phyloP scores from a whole-genome alignment of 2,797 vertebrate species.

The Alcedo atthis region DNA sequence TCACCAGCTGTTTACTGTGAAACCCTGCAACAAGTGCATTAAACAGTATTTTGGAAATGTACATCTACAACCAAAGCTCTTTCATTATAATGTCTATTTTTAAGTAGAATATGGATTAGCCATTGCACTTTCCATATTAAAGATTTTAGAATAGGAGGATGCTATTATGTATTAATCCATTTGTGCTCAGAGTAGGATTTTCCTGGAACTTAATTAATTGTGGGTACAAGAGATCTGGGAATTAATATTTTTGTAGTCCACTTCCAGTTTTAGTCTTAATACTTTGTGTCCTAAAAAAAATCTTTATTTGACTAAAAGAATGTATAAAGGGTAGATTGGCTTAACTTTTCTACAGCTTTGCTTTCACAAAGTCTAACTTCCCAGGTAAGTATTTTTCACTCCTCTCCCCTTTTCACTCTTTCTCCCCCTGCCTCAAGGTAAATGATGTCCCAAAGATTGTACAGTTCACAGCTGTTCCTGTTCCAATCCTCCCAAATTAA shows the following conservation, averaged over 20 bases:
- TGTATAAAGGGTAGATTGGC: not conserved
- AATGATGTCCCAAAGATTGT: not conserved
- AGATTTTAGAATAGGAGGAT: not conserved
- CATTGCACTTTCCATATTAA: constrained; percentile 47
- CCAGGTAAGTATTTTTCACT: not conserved
- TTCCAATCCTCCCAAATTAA: not conserved
- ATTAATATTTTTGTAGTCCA: not conserved
- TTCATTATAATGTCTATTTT: not conserved
- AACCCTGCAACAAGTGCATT: constrained; percentile 4
- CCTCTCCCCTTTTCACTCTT: not conserved
- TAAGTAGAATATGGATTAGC: constrained; percentile 26
- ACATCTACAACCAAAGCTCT: not conserved
- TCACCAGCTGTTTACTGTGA: not conserved
- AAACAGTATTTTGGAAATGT: constrained; percentile 15
- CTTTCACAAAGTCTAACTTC: not conserved
- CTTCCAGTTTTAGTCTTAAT: not conserved
- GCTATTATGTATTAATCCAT: constrained; percentile 58
- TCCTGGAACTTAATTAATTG: constrained; percentile 20
- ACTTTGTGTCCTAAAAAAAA: not conserved
- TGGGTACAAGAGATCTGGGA: not conserved
- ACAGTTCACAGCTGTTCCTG: not conserved
- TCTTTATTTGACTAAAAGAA: not conserved
- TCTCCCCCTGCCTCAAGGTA: accelerated
- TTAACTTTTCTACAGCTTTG: not conserved
- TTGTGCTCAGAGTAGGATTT: constrained; percentile 39